These are phyloP conservation scores for Heliopora coerulea DNA, from an alignment of 92 coral and sea anemone species.

Conservation along the genomic window DNA sequence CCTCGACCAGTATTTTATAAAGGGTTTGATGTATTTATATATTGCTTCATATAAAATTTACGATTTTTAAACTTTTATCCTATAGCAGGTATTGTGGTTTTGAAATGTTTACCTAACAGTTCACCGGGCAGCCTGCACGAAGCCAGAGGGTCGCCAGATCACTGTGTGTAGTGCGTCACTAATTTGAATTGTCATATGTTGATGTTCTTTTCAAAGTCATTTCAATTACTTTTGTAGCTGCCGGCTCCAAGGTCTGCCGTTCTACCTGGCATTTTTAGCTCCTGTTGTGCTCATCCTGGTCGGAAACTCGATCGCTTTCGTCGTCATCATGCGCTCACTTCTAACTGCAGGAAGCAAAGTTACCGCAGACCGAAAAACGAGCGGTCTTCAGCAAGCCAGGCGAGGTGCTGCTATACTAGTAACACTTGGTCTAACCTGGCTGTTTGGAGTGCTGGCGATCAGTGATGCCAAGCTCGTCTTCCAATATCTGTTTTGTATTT, in stretches of 20 bases:
- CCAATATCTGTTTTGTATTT: slow-evolving; percentile 55
- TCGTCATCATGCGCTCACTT: slow-evolving; percentile 39
- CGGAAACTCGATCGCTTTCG: slow-evolving; percentile 38
- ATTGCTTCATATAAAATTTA: too few relatives aligned
- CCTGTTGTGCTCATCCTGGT: slow-evolving; percentile 44
- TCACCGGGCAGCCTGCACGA: not conserved
- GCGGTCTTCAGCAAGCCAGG: slow-evolving; percentile 44
- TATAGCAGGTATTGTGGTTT: too few relatives aligned
- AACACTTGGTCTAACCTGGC: slow-evolving; percentile 51
- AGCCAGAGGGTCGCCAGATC: too few relatives aligned
- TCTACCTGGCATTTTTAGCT: slow-evolving; percentile 40
- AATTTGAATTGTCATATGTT: too few relatives aligned
- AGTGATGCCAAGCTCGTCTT: slow-evolving; percentile 46
- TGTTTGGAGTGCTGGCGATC: slow-evolving; percentile 51
- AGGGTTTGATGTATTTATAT: too few relatives aligned
- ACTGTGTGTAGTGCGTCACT: too few relatives aligned
- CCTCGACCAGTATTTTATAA: too few relatives aligned
- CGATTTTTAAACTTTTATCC: too few relatives aligned
- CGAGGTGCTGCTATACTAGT: slow-evolving; percentile 51
- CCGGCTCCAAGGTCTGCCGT: slow-evolving; percentile 49
- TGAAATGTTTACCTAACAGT: not conserved
- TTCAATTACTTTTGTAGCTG: slow-evolving; percentile 33
- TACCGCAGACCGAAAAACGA: slow-evolving; percentile 45
- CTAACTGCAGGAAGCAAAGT: slow-evolving; percentile 25
- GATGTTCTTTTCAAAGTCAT: too few relatives aligned